These are phyloP conservation scores for Ophraella communa DNA, from an alignment of 2,888 invertebrate genomes.

Conservation along the genomic window DNA sequence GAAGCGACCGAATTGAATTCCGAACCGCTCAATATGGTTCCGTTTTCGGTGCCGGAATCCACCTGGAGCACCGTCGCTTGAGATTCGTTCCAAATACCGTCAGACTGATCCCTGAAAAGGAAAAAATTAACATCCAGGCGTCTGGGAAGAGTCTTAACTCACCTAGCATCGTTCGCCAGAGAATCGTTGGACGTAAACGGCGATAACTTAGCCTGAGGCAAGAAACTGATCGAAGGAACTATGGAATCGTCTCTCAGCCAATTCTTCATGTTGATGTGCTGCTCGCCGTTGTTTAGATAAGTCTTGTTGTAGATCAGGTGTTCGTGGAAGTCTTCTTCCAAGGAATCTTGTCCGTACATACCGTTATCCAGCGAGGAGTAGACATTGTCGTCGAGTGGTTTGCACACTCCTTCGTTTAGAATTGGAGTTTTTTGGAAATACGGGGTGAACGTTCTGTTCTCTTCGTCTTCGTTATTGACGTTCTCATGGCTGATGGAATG, in stretches of 20 bases:
- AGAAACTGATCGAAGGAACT: constrained; percentile 57
- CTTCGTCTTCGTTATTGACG: constrained; percentile 55
- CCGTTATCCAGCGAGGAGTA: constrained; percentile 55
- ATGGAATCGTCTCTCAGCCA: constrained; percentile 62
- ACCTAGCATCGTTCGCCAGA: constrained; percentile 75
- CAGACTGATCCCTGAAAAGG: constrained; percentile 74
- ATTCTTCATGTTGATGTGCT: constrained; percentile 47
- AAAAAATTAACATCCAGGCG: not conserved
- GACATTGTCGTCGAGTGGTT: constrained; percentile 50
- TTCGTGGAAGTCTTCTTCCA: constrained; percentile 81
- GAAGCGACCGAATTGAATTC: constrained; percentile 61
- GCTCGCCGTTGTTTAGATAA: constrained; percentile 62
- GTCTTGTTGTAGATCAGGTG: constrained; percentile 78
- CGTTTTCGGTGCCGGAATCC: constrained; percentile 73
- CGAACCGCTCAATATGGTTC: constrained; percentile 64
- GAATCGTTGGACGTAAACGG: constrained; percentile 86
- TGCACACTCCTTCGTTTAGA: constrained; percentile 48
- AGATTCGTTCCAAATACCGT: constrained; percentile 89
- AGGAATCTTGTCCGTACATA: constrained; percentile 57
- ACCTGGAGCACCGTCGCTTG: constrained; percentile 83
- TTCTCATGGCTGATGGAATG: constrained; percentile 72
- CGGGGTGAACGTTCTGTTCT: constrained; percentile 49
- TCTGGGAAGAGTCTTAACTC: constrained; percentile 8
- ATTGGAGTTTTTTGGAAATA: constrained; percentile 63
- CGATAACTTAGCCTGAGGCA: constrained; percentile 65